Evolutionary conservation across 1,140 invertebrate genomes (phyloP), one percentile per base, ranked within the genome.

Genomic region (Rhagoletis pomonella): DNA sequence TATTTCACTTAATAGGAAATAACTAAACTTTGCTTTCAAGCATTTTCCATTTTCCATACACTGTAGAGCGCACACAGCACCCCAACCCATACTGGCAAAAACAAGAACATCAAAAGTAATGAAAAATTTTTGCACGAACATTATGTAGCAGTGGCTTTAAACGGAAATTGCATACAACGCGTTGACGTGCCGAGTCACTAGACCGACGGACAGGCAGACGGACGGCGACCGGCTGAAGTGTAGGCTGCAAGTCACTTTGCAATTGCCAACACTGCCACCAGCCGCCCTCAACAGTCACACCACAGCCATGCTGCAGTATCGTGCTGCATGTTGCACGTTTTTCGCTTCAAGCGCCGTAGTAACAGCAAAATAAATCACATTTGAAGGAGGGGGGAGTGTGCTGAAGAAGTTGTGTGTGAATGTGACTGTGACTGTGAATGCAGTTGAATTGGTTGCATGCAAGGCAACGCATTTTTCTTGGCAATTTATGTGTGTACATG

Each of bases 151-250:
- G 47, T 60, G 81, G 85, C 81, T 85, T 44, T 59, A 65, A 87
- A 87, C 87, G 87, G 87, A 87, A 87, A 87, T 87, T 87, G 81
- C 87, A 87, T 87, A 87, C 87, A 85, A 87, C 85, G 87, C 87
- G 87, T 85, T 87, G 87, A 87, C 87, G 87, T 87, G 87, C 77
- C 87, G 67, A 58, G 85, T 87, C 85, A 87, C 87, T 29, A 62
- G 55, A 47, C 77, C 87, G 60, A 58, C 73, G 14, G n/a, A 58
- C 73, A 81, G 47, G 7, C 73, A 73, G 44, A 55, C 39, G 42
- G 10, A 10, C 3, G 67, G 44, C 73, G 19, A 44, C 1, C 1
- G 17, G 42, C 19, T 29, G n/a, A 55, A 50, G 47, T 55, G 73
- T 81, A 81, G 73, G 73, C 73, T 81, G 44, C 44, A 81, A 81